Conservation (phyloP, 2,113 vertebrate species). For the Bubo scandiacus region DNA sequence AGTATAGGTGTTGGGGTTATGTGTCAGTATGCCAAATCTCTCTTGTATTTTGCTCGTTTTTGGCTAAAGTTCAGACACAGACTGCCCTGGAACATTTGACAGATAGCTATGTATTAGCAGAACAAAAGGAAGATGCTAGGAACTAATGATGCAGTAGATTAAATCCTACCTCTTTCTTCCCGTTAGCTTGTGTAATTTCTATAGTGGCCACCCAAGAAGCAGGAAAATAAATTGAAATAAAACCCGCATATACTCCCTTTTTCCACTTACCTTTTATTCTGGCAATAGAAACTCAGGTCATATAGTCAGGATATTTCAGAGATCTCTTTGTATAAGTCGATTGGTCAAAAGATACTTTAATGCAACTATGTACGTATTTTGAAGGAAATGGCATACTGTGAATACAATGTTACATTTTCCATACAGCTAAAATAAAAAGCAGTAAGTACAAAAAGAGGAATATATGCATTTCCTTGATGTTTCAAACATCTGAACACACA, state of each 20-base stretch:
- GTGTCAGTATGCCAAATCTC: neutral
- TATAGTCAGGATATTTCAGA: neutral
- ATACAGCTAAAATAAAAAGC: neutral
- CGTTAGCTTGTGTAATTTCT: neutral
- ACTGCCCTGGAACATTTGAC: neutral
- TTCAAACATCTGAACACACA: neutral
- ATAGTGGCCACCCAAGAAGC: neutral
- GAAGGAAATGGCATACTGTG: neutral
- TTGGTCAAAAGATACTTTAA: neutral
- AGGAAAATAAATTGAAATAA: neutral
- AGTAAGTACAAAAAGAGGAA: neutral
- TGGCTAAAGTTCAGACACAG: neutral
- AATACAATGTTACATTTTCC: neutral
- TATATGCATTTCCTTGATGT: neutral
- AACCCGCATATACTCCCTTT: neutral
- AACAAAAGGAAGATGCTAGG: neutral
- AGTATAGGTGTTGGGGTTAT: neutral
- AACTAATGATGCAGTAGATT: neutral
- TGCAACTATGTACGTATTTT: neutral
- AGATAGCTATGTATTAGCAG: neutral
- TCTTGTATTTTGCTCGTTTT: neutral
- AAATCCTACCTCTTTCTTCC: neutral
- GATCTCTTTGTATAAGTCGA: neutral
- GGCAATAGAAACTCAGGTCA: neutral
- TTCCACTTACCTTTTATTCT: neutral